These are phyloP conservation scores for Pseudomyrmex gracilis DNA, from an alignment of 1,140 invertebrate genomes.

Conservation along the genomic window DNA sequence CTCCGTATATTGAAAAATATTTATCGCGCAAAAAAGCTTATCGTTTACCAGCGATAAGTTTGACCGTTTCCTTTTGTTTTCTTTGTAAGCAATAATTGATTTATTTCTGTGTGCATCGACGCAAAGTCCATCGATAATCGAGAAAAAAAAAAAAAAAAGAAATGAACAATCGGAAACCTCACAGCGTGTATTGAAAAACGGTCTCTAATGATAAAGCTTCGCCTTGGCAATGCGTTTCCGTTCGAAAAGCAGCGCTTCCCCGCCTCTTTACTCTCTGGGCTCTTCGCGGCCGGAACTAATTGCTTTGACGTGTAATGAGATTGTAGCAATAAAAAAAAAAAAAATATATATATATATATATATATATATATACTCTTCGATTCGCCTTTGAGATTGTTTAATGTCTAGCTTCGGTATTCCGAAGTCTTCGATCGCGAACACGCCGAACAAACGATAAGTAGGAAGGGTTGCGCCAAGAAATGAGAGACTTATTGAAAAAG, in stretches of 20 bases:
- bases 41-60: not conserved
- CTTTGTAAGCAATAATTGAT: not conserved
- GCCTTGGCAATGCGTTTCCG: conserved; percentile 4
- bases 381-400: conserved; percentile 45
- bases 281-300: conserved; percentile 39
- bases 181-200: conserved; percentile 2
- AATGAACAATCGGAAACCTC: conserved; percentile 46
- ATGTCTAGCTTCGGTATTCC: not conserved
- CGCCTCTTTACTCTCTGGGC: not conserved
- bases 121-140: conserved; percentile 11
- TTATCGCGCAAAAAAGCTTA: conserved; percentile 23
- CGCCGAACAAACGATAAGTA: not conserved
- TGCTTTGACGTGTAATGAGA: conserved; percentile 32
- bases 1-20: not conserved
- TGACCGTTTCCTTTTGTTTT: not conserved
- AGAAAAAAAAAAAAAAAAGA: conserved; percentile 46
- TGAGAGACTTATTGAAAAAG: not conserved
- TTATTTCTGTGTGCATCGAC: conserved; percentile 3
- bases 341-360: too few relatives aligned
- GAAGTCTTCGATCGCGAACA: not conserved
- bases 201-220: conserved; percentile 25
- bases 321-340: conserved; percentile 6
- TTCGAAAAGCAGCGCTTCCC: not conserved
- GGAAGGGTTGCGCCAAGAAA: conserved; percentile 15
- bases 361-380: conserved; percentile 7